Evolutionary conservation across 2,888 invertebrate species (phyloP), one percentile per base, ranked within the genome.

Genomic region (Coecobrya sp.): DNA sequence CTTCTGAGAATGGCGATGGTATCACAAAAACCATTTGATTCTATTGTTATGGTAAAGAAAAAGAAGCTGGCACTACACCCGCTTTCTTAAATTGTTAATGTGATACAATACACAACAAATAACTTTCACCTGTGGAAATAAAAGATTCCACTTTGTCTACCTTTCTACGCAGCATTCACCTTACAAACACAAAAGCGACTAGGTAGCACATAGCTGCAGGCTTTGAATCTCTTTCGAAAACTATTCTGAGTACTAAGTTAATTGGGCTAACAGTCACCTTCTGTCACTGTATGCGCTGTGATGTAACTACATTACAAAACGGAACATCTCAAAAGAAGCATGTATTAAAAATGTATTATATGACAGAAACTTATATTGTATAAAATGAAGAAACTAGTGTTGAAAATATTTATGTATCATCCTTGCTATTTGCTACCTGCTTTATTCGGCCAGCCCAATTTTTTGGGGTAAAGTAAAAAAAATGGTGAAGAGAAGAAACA

Each of bases 381-480:
- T n/a, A n/a, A n/a, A n/a, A n/a, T n/a, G n/a, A 55, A 4, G n/a
- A n/a, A n/a, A n/a, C n/a, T 5, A 5, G 19, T n/a, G 0, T 16
- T n/a, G n/a, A n/a, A 16, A 55, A 52, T n/a, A 55, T 55, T 16
- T 55, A n/a, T n/a, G n/a, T n/a, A 22, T 62, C 62, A 7, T 62
- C 7, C 22, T 22, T 62, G n/a, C 19, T 19, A 5, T 59, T 7
- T 8, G 19, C 19, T 45, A n/a, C n/a, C 73, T 73, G n/a, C 73
- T 30, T 73, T 7, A n/a, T 19, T 45, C 11, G 8, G 19, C 0
- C 2, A 16, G 1, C 42, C 2, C 16, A 1, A n/a, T 42, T 65
- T 70, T 70, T 30, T 68, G 68, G 68, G 68, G 42, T 11, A 73
- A 73, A 73, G 36, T 42, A 73, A 42, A 73, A 73, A 42, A 42